These are phyloP conservation scores for Psilopsiagon aurifrons DNA, from an alignment of 2,113 vertebrate genomes.

Conservation along the genomic window DNA sequence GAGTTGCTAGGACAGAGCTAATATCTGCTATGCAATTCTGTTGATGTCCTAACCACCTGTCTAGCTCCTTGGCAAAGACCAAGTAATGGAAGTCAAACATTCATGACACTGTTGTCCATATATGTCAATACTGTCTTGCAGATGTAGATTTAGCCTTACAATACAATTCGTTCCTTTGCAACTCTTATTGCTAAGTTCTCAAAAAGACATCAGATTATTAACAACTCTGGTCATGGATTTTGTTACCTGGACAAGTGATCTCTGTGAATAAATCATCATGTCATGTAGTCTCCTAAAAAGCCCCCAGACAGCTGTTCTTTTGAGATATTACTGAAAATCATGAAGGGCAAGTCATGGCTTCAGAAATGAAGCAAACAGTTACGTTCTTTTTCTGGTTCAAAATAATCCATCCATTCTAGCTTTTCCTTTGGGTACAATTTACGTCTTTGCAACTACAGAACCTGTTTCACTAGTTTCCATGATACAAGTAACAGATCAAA, in stretches of 20 bases:
- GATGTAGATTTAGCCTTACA: not conserved
- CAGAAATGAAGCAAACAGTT: not conserved
- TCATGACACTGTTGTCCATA: rapidly evolving
- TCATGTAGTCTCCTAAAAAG: not conserved
- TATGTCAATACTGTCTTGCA: not conserved
- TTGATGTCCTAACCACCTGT: not conserved
- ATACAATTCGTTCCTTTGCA: not conserved
- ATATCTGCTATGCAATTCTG: not conserved
- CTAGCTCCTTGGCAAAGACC: not conserved
- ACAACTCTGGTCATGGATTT: not conserved
- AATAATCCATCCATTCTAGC: not conserved
- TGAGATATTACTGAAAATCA: not conserved
- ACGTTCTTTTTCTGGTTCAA: not conserved
- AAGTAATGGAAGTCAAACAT: not conserved
- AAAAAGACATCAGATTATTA: not conserved
- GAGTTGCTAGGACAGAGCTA: not conserved
- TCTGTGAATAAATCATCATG: not conserved
- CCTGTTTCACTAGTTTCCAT: not conserved
- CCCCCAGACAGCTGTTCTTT: not conserved
- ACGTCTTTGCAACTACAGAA: not conserved
- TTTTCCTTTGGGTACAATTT: not conserved
- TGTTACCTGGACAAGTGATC: not conserved
- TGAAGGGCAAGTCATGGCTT: not conserved
- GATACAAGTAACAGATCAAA: not conserved
- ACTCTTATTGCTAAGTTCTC: not conserved